phyloP scores from a whole-genome alignment of 2,113 vertebrate species.

The Epinephelus cyanopodus region DNA sequence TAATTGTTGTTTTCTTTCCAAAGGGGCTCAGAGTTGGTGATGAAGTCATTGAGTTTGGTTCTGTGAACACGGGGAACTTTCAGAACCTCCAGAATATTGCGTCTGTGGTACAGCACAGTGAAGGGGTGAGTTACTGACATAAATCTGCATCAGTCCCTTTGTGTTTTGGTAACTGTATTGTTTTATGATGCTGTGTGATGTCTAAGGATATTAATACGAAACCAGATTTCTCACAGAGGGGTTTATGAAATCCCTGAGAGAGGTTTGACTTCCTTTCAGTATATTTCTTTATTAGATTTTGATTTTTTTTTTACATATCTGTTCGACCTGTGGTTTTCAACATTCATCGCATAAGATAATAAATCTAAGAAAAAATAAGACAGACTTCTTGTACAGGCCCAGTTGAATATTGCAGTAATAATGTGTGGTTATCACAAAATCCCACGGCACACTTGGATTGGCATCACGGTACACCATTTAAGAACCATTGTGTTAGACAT shows the following conservation, averaged over 20 bases:
- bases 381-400: no score
- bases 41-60: constrained; percentile 93
- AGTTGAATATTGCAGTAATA: no score
- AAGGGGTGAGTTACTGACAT: constrained; percentile 87
- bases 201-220: neutral
- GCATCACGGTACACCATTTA: no score
- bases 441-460: no score
- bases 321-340: neutral
- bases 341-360: no score
- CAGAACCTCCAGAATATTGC: constrained; percentile 93
- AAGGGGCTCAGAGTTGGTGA: constrained; percentile 93
- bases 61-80: constrained; percentile 92
- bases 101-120: constrained; percentile 94
- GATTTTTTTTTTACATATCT: neutral
- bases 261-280: neutral
- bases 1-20: constrained; percentile 14
- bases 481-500: no score
- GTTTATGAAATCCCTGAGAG: neutral
- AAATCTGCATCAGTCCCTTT: neutral
- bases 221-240: neutral
- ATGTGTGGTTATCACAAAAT: no score
- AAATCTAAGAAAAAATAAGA: no score
- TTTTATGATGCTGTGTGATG: neutral
- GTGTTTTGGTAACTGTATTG: neutral
- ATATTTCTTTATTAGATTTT: neutral